phyloP scores from a whole-genome alignment of 2,797 vertebrate genomes.

The Odontamblyopus lacepedii region DNA sequence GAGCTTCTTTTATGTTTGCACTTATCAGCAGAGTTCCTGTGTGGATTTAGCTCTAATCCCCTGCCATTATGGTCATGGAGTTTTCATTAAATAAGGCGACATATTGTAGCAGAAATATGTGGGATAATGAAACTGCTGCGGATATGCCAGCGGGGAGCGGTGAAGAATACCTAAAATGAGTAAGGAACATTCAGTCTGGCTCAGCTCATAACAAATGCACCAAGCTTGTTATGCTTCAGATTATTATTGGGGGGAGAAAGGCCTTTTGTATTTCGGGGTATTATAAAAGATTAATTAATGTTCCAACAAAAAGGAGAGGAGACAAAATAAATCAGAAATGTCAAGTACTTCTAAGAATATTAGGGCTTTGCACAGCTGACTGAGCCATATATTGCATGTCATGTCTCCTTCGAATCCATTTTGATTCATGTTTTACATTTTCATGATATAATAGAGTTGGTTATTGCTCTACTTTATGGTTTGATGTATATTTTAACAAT shows the following conservation, averaged over 20 bases:
- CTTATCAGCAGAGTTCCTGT: conserved; percentile 70
- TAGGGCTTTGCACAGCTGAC: conserved; percentile 26
- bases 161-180: conserved; percentile 54
- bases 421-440: background rate
- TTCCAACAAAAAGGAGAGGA: conserved; percentile 48
- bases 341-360: conserved; percentile 12
- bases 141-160: conserved; percentile 49
- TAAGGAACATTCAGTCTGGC: conserved; percentile 44
- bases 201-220: conserved; percentile 56
- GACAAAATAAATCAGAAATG: conserved; percentile 33
- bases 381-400: conserved; percentile 22
- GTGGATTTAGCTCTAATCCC: conserved; percentile 68
- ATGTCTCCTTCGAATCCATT: background rate
- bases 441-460: background rate
- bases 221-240: conserved; percentile 44
- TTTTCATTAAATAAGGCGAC: conserved; percentile 68
- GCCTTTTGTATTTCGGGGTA: conserved; percentile 40
- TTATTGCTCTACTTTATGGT: background rate
- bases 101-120: conserved; percentile 63
- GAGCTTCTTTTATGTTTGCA: conserved; percentile 57
- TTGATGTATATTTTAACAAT: no score
- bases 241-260: conserved; percentile 47
- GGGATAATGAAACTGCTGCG: conserved; percentile 55
- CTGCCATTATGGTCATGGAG: conserved; percentile 56
- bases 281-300: conserved; percentile 64